Evolutionary conservation across 2,797 vertebrate species (phyloP).

Genomic region (Sebastes glaucus): DNA sequence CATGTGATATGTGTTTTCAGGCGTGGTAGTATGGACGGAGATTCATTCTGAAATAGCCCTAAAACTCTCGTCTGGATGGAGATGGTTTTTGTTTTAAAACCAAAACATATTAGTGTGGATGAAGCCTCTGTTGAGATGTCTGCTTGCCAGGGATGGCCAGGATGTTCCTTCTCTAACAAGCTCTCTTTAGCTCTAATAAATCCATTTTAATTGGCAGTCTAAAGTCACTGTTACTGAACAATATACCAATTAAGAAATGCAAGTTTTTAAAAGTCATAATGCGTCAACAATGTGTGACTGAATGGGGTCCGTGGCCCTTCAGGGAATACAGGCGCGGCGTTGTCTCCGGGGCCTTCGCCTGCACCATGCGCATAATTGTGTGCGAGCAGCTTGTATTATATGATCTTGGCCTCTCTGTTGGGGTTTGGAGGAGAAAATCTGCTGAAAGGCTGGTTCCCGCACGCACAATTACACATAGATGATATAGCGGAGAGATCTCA

Average conservation of each 20-base stretch:
- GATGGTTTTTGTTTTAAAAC: too few relatives aligned
- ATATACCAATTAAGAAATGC: constrained; percentile 18
- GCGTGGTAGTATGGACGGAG: too few relatives aligned
- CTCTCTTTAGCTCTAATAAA: constrained; percentile 25
- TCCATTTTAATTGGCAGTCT: constrained; percentile 30
- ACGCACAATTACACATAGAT: constrained; percentile 70
- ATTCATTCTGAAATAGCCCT: too few relatives aligned
- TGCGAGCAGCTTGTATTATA: constrained; percentile 13
- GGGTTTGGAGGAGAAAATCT: constrained; percentile 41
- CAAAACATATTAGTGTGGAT: too few relatives aligned
- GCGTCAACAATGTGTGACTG: constrained; percentile 1
- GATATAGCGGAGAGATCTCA: constrained; percentile 59
- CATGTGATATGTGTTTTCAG: too few relatives aligned
- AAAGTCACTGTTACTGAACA: neutral
- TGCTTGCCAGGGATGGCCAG: neutral
- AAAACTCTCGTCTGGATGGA: too few relatives aligned
- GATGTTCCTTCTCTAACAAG: neutral
- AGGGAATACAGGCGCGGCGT: constrained; percentile 8
- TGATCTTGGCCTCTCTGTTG: constrained; percentile 32
- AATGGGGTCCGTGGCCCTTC: constrained; percentile 40
- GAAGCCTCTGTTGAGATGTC: neutral
- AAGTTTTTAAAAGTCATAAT: neutral
- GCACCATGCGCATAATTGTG: neutral
- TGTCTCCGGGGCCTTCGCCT: constrained; percentile 10
- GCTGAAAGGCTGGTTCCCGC: constrained; percentile 63